These are phyloP conservation scores for Galaxea fascicularis DNA, from an alignment of 92 coral and sea anemone genomes.

Conservation along the genomic window DNA sequence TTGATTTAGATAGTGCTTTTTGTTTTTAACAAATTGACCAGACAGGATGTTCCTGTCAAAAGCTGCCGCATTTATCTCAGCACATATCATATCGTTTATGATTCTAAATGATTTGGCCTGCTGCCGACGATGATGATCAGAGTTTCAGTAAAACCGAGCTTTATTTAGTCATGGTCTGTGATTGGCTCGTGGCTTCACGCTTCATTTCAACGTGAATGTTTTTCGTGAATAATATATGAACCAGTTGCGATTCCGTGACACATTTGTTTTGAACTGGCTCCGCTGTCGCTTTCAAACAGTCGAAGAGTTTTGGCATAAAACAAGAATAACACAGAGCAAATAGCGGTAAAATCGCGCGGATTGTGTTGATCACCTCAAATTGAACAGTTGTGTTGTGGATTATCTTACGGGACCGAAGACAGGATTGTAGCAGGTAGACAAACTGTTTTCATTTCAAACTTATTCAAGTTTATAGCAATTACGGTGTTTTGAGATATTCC, in stretches of 20 bases:
- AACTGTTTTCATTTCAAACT: background rate
- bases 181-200: slow-evolving; percentile 27
- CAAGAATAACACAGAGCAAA: background rate
- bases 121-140: background rate
- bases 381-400: background rate
- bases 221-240: slow-evolving; percentile 43
- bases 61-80: no score
- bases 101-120: background rate
- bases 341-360: no score
- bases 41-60: no score
- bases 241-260: slow-evolving; percentile 8
- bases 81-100: no score
- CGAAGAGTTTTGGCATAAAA: background rate
- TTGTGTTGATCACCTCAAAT: background rate
- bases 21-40: no score
- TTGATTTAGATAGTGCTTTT: no score
- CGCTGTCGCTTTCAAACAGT: background rate
- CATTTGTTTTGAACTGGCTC: slow-evolving; percentile 25
- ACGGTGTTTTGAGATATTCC: background rate
- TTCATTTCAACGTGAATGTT: background rate
- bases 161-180: background rate
- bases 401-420: background rate
- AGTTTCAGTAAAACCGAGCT: background rate
- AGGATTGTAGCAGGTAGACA: slow-evolving; percentile 17
- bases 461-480: background rate